Evolutionary conservation across 2,113 vertebrate genomes (phyloP).

Genomic region (Sitta europaea): DNA sequence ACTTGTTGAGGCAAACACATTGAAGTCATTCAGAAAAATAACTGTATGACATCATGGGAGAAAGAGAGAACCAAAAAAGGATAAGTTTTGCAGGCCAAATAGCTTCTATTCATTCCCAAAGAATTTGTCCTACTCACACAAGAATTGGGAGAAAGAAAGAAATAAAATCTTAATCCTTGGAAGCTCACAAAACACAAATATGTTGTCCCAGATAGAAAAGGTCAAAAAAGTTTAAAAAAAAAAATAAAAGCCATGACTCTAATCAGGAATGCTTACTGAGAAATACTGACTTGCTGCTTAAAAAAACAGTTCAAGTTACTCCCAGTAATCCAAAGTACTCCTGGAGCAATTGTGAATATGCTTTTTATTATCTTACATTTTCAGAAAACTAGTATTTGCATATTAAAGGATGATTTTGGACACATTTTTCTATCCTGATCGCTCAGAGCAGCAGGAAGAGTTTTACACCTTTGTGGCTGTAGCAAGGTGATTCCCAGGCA

Average conservation of each 20-base stretch:
- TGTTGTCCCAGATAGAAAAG: neutral
- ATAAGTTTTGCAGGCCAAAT: slow-evolving; percentile 14
- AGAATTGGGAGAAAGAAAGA: neutral
- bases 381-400: neutral
- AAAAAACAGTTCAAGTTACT: neutral
- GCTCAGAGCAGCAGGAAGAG: neutral
- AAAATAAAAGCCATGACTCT: neutral
- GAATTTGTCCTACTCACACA: slow-evolving; percentile 22
- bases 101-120: slow-evolving; percentile 55
- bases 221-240: neutral
- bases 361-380: neutral
- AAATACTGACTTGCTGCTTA: neutral
- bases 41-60: slow-evolving; percentile 53
- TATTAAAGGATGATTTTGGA: neutral
- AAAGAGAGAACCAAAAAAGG: slow-evolving; percentile 63
- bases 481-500: neutral
- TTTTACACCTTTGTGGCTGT: neutral
- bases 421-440: neutral
- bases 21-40: slow-evolving; percentile 64
- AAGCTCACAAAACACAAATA: neutral
- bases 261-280: neutral
- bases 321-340: neutral
- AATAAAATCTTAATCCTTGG: slow-evolving; percentile 1
- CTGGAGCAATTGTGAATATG: neutral
- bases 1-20: slow-evolving; percentile 43